These are phyloP conservation scores for Butastur rufipennis DNA, from an alignment of 2,113 vertebrate genomes.

Conservation along the genomic window DNA sequence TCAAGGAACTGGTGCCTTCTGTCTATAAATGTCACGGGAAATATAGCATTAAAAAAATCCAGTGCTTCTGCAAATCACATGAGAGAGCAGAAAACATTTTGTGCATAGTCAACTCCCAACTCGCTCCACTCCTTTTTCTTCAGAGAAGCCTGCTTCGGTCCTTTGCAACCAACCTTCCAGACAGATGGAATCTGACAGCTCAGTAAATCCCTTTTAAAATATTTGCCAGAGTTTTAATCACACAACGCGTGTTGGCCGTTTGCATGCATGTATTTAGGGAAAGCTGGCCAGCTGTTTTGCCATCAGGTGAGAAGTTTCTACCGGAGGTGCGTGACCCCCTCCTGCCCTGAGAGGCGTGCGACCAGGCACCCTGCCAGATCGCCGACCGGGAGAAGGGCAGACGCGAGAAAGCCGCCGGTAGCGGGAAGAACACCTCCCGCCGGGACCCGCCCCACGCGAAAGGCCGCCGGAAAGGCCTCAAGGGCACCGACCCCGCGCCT, in stretches of 20 bases:
- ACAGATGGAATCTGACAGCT: not conserved
- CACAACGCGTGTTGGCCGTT: accelerated
- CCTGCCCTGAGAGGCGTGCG: accelerated
- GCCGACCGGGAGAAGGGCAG: not conserved
- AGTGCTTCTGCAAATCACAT: not conserved
- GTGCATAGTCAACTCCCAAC: not conserved
- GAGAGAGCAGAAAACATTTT: not conserved
- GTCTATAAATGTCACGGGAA: not conserved
- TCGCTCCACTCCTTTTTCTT: not conserved
- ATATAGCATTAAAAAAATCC: accelerated
- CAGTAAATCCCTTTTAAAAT: not conserved
- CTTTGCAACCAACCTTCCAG: not conserved
- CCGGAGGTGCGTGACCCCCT: not conserved
- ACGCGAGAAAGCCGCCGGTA: accelerated
- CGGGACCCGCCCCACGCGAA: too few species aligned
- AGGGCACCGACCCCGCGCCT: not conserved
- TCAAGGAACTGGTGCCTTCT: not conserved
- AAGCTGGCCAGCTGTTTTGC: not conserved
- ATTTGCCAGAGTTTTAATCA: not conserved
- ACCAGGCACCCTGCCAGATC: not conserved
- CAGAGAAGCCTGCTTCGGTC: not conserved
- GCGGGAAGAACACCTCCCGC: too few species aligned
- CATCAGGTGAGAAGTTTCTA: too few species aligned
- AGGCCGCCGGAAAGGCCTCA: not conserved
- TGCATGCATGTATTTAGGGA: accelerated